Conservation (phyloP, 2,797 vertebrate genomes). For the Argentina silus region DNA sequence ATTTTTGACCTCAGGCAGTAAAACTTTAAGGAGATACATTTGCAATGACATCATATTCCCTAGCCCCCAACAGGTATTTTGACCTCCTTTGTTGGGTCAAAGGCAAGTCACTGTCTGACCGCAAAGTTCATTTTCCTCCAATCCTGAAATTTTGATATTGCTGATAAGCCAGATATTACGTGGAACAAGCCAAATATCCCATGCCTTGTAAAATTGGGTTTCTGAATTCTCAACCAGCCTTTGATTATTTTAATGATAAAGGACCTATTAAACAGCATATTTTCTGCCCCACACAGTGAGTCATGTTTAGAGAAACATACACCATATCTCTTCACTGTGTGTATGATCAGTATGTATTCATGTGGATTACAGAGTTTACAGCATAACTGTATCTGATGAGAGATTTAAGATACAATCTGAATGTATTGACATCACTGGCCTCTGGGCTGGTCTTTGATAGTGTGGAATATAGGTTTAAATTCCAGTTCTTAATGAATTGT, state of each 20-base stretch:
- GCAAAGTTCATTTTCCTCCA: constrained; percentile 62
- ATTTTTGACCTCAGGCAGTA: constrained; percentile 79
- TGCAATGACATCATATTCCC: constrained; percentile 58
- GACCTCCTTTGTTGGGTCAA: constrained; percentile 51
- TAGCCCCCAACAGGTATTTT: constrained; percentile 50
- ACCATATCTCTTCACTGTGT: background rate
- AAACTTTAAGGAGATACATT: constrained; percentile 51
- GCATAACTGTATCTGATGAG: constrained; percentile 15
- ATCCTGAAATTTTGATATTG: constrained; percentile 57
- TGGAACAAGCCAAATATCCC: constrained; percentile 73
- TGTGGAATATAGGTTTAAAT: background rate
- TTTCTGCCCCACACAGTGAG: background rate
- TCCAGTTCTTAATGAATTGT: background rate
- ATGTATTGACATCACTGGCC: constrained; percentile 2
- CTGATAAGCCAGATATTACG: constrained; percentile 71
- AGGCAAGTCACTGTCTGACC: constrained; percentile 66
- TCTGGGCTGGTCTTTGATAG: background rate
- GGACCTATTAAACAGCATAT: background rate
- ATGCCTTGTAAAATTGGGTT: constrained; percentile 70
- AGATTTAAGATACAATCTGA: constrained; percentile 5
- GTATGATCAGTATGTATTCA: background rate
- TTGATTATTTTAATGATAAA: constrained; percentile 9
- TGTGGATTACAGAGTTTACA: background rate
- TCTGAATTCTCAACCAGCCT: constrained; percentile 60
- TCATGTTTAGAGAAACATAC: constrained; percentile 1